Conservation (phyloP, 2,113 vertebrate genomes). For the Tragelaphus strepsiceros region DNA sequence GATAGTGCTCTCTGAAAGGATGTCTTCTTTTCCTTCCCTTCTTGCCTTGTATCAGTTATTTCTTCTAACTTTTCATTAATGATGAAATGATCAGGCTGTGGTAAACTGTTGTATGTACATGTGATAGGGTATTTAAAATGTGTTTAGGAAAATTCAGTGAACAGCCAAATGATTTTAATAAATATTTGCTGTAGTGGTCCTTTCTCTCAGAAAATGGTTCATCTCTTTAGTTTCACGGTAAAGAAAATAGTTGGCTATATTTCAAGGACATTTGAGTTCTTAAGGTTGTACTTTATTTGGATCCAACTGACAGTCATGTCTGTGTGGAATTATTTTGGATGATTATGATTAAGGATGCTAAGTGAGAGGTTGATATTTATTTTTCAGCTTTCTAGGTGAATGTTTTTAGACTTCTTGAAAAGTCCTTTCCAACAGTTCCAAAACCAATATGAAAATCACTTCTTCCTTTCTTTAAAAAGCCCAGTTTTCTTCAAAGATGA, state of each 20-base stretch:
- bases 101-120: not conserved
- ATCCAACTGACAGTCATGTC: not conserved
- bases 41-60: not conserved
- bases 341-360: not conserved
- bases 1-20: not conserved
- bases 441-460: not conserved
- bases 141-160: not conserved
- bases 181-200: not conserved
- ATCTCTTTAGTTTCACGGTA: not conserved
- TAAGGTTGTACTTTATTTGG: not conserved
- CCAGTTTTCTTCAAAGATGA: not conserved
- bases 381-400: not conserved
- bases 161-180: not conserved
- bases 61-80: not conserved
- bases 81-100: not conserved
- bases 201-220: slow-evolving; percentile 6
- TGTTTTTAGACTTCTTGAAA: not conserved
- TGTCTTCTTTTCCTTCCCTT: not conserved
- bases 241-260: not conserved
- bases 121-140: not conserved
- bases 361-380: not conserved
- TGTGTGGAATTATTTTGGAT: not conserved
- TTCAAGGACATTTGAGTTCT: not conserved
- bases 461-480: not conserved
- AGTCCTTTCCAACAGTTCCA: not conserved